A percentile compares a stretch with the other conserved stretches of the same genome.
Conservation (phyloP, 2,797 vertebrate species). For the Numenius phaeopus region DNA sequence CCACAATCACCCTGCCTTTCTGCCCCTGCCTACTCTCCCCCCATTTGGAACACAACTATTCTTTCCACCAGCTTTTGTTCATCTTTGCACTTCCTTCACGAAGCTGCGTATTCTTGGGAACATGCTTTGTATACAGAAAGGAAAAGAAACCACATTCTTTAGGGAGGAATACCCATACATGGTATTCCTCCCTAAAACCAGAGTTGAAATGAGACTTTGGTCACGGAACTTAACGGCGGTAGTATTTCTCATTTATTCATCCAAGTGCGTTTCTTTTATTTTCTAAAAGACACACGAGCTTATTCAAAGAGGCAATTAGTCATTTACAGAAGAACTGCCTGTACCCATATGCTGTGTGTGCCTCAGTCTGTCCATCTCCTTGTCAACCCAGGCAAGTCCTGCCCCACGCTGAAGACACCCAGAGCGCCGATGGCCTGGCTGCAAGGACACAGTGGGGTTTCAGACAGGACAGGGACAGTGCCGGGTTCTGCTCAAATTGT, state of each 20-base stretch:
- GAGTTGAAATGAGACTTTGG: neutral
- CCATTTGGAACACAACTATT: neutral
- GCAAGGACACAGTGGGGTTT: neutral
- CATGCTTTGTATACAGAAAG: neutral
- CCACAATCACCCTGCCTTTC: neutral
- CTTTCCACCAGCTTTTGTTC: neutral
- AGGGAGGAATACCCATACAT: no score
- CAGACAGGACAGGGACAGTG: accelerated
- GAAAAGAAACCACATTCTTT: neutral
- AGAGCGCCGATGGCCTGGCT: neutral
- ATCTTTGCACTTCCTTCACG: neutral
- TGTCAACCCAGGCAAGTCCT: neutral
- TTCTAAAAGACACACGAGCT: neutral
- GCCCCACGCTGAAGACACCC: neutral
- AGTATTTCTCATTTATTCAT: neutral
- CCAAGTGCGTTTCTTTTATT: neutral
- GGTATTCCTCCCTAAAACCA: neutral
- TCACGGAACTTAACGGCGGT: neutral
- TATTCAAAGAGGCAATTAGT: neutral
- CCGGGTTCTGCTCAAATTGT: neutral
- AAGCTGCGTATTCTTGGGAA: neutral
- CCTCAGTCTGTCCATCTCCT: neutral
- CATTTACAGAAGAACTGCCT: neutral
- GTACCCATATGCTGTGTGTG: neutral
- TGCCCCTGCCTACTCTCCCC: neutral